Conservation (phyloP, 2,797 vertebrate genomes). For the Ctenopoma kingsleyae region DNA sequence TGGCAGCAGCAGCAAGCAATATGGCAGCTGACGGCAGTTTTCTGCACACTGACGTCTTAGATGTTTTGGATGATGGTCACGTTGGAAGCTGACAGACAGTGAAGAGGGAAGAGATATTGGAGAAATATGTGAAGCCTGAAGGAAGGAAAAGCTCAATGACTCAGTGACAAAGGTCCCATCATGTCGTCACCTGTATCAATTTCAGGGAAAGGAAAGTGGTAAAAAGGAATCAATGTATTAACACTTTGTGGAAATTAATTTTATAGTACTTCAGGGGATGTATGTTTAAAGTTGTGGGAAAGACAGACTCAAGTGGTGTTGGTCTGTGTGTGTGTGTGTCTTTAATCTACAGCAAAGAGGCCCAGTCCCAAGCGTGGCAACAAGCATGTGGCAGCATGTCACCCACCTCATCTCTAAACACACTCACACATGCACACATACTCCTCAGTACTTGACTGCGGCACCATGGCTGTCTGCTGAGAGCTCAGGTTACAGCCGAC, state of each 20-base stretch:
- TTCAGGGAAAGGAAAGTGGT: constrained; percentile 48
- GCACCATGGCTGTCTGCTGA: constrained; percentile 78
- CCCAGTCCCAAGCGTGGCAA: constrained; percentile 64
- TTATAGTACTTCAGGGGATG: constrained; percentile 20
- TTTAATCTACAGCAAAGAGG: constrained; percentile 52
- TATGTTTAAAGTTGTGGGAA: constrained; percentile 43
- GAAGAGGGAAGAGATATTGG: constrained; percentile 44
- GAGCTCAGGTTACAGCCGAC: constrained; percentile 80
- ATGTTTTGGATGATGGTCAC: constrained; percentile 74
- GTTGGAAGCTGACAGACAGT: constrained; percentile 52
- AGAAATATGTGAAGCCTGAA: constrained; percentile 36
- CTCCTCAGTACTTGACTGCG: constrained; percentile 68
- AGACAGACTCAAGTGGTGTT: constrained; percentile 27
- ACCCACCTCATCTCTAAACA: constrained; percentile 44
- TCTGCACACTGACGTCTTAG: constrained; percentile 63
- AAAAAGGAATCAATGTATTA: constrained; percentile 42
- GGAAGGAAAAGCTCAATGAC: constrained; percentile 45
- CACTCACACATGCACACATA: constrained; percentile 43
- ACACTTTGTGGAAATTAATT: constrained; percentile 26
- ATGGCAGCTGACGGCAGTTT: constrained; percentile 73
- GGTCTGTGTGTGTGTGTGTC: constrained; percentile 32
- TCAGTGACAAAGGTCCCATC: constrained; percentile 55
- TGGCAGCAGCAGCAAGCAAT: constrained; percentile 66
- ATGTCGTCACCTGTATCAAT: constrained; percentile 58
- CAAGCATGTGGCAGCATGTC: constrained; percentile 80